phyloP scores from a whole-genome alignment of 2,797 vertebrate genomes.

The Chaetodon trifasciatus region DNA sequence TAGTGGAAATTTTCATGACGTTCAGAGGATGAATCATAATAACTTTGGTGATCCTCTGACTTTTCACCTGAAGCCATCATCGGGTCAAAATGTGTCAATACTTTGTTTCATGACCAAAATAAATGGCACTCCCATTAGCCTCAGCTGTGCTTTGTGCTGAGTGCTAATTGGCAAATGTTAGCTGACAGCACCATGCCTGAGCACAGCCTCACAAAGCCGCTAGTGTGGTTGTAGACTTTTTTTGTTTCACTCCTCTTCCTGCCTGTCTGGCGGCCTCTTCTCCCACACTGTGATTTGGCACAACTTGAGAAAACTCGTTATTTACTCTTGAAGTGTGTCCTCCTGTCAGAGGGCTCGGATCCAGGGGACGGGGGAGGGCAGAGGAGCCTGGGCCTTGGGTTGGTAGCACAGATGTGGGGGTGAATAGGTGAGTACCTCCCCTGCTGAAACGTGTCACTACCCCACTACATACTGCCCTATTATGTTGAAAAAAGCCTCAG shows the following conservation, averaged over 20 bases:
- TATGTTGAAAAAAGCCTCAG: conserved; percentile 7
- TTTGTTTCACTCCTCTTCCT: conserved; percentile 57
- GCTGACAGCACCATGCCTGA: background rate
- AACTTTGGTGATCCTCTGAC: background rate
- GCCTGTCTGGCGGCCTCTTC: conserved; percentile 55
- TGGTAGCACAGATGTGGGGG: conserved; percentile 64
- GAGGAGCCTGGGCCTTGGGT: conserved; percentile 37
- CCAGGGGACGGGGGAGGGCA: conserved; percentile 50
- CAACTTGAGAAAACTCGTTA: conserved; percentile 78
- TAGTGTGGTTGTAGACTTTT: conserved; percentile 46
- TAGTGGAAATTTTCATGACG: background rate
- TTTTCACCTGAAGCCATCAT: background rate
- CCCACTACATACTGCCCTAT: conserved; percentile 27
- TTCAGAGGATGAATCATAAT: background rate
- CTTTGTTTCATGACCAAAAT: background rate
- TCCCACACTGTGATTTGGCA: conserved; percentile 70
- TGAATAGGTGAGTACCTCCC: conserved; percentile 51
- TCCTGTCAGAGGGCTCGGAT: conserved; percentile 61
- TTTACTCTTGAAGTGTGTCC: conserved; percentile 81
- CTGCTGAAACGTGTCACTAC: conserved; percentile 49
- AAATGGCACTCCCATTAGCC: background rate
- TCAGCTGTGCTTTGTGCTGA: background rate
- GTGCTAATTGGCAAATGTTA: background rate
- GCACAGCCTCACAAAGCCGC: conserved; percentile 37
- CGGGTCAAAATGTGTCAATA: background rate